Evolutionary conservation across 2,113 vertebrate species (phyloP).

Genomic region (Dipodomys merriami): DNA sequence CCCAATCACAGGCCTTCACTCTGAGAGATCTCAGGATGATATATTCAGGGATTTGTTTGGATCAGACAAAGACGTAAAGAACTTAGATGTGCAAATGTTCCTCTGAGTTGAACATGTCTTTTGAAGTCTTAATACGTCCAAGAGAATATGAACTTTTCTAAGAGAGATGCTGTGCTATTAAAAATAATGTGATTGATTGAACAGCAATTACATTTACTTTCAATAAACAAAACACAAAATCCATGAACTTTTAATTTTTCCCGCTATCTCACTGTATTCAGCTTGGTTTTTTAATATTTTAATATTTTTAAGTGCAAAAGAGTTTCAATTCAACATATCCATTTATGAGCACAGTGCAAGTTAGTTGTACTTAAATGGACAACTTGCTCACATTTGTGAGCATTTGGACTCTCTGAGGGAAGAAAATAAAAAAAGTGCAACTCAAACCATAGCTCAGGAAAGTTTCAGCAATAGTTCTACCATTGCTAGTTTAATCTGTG

Average conservation of each 20-base stretch:
- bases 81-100: conserved; percentile 21
- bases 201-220: conserved; percentile 18
- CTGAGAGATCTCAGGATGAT: neutral
- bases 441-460: neutral
- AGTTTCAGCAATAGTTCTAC: conserved; percentile 30
- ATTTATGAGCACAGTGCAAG: too few species aligned
- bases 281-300: neutral
- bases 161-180: neutral
- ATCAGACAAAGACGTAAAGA: neutral
- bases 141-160: neutral
- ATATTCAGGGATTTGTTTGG: neutral
- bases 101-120: conserved; percentile 7
- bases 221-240: conserved; percentile 31
- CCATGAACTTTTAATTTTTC: neutral
- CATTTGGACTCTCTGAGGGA: conserved; percentile 8
- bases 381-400: conserved; percentile 8
- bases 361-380: conserved; percentile 23
- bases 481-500: conserved; percentile 37
- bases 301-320: too few species aligned
- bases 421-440: neutral
- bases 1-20: neutral
- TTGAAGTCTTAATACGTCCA: conserved; percentile 12
- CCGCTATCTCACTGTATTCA: conserved; percentile 5
- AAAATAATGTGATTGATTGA: conserved; percentile 20
- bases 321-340: too few species aligned